Evolutionary conservation across 2,888 invertebrate species (phyloP), one percentile per base, ranked within the genome.

Genomic region (Elmis aenea): DNA sequence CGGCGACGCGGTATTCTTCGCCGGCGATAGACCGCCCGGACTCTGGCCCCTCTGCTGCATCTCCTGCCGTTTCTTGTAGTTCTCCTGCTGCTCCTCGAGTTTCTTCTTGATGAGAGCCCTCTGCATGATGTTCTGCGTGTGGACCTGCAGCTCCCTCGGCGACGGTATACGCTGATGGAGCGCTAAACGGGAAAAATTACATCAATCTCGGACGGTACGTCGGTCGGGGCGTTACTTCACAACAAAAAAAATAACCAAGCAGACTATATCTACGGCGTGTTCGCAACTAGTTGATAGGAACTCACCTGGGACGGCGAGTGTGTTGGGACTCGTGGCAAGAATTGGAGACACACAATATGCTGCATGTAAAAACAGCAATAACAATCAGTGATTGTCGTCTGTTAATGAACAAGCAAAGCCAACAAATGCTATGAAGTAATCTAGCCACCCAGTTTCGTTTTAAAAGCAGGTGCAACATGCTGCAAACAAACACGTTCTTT

Each of bases 71-170:
- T 86, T 83, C 42, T 86, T 78, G 67, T 75, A 88, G 66, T 87
- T 86, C 67, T 89, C 88, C 34, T 83, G 79, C 65, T 90, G 90
- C 56, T 90, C 90, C 64, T 90, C 90, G 37, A 91, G 71, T 67
- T 90, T 89, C 72, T 88, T 87, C 71, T 90, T 90, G 56, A 90
- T 83, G 53, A 90, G 74, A 9, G 89, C 89, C 55, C 79, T 79
- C 68, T 90, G 90, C 77, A 90, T 82, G 52, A 91, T 88, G 52
- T 81, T 79, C 70, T 91, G 90, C 20, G 90, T 86, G 68, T 89
- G 89, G 45, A 80, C 84, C 38, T 84, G 83, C 44, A 91, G 69
- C 65, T 91, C 90, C 53, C 89, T 81, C 15, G 89, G 88, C 11
- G 89, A 89, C 25, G 85, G 85, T 50, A 85, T 83, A 55, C 84